Evolutionary conservation across 1,140 invertebrate species (phyloP), one percentile per base, ranked within the genome.

Genomic region (Eupristina koningsbergeri): DNA sequence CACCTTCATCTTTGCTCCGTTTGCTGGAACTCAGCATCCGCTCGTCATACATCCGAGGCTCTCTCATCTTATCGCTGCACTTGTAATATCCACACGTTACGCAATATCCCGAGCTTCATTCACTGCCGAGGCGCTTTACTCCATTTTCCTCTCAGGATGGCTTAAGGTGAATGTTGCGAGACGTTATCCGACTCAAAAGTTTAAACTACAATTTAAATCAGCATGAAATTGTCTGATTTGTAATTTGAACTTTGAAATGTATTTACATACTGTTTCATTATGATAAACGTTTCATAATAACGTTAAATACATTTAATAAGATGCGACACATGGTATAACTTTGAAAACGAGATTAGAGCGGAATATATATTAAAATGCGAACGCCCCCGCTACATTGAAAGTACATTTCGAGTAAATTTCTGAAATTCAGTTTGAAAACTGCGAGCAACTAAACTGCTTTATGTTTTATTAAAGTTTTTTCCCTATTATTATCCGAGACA

Each of bases 31-130:
- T 76, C 29, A 36, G 45, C 31, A 5, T 1, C 50, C 8, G 31
- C 58, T 80, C 63, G 29, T 47, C 78, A 53, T 45, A 45, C 61
- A 64, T 64, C 76, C 76, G n/a, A 17, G 22, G 58, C 26, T 9
- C 61, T n/a, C 26, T 64, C 13, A n/a, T 79, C 75, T 77, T 77
- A 77, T 77, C 75, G 58, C 19, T 41, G 71, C 39, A 74, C 61
- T 79, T 31, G 39, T 45, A 45, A 79, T 64, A 64, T 61, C 63
- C 47, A 31, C 13, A 41, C 63, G 78, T 69, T 67, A 50, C 15
- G 47, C 50, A 29, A 64, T 34, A 80, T 80, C 78, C 71, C 64
- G n/a, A n/a, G n/a, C 61, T 47, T 45, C 61, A 47, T 67, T 79
- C 50, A 39, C 47, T 36, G 50, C 9, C 74, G 29, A 53, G 74